Conservation (phyloP, 2,113 vertebrate genomes). For the Ciconia maguari region DNA sequence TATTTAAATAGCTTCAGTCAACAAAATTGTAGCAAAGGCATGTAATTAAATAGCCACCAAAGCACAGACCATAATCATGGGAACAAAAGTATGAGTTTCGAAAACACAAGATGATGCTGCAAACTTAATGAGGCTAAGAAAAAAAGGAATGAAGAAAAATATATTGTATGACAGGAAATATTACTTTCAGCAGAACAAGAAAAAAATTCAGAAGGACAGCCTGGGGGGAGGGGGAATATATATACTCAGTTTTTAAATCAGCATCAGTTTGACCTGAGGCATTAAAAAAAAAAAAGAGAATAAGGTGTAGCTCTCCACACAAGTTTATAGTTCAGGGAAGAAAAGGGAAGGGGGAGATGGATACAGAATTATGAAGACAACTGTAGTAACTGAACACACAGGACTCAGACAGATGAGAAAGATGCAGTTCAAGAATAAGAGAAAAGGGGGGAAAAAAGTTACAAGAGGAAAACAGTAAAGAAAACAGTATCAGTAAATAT, state of each 20-base stretch:
- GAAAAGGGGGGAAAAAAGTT: fast-evolving
- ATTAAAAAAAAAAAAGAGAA: neutral
- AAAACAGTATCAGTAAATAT: neutral
- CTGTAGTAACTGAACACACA: neutral
- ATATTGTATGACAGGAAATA: neutral
- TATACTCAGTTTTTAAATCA: neutral
- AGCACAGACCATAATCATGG: neutral
- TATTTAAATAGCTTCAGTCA: neutral
- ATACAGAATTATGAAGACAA: neutral
- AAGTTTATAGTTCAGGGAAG: neutral
- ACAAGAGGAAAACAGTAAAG: neutral
- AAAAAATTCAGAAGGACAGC: neutral
- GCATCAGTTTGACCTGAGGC: neutral
- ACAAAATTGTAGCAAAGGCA: neutral
- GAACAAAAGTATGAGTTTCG: neutral
- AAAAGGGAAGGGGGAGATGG: neutral
- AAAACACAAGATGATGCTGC: neutral
- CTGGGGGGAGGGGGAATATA: fast-evolving
- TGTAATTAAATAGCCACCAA: neutral
- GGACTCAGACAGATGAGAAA: neutral
- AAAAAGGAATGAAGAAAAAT: neutral
- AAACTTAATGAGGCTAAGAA: neutral
- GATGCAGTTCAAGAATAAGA: neutral
- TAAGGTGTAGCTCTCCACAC: neutral
- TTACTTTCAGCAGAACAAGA: neutral